These are phyloP conservation scores for Heliconius himera DNA, from an alignment of 1,140 invertebrate species.

Conservation along the genomic window DNA sequence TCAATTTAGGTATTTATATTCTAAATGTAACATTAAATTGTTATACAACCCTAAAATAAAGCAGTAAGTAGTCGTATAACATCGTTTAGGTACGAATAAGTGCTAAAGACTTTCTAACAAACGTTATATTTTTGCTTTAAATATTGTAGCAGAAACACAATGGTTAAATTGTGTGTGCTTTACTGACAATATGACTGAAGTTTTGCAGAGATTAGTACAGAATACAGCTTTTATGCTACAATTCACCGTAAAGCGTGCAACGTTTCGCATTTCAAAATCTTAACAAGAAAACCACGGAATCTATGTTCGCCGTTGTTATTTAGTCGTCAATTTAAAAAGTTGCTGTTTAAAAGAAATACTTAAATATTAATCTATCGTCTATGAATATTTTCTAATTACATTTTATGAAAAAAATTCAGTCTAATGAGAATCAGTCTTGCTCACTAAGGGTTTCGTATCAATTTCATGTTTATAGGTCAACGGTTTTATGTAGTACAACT, in stretches of 20 bases:
- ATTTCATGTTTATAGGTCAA: too few relatives aligned
- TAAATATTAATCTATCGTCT: too few relatives aligned
- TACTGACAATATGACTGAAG: conserved; percentile 8
- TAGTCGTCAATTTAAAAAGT: too few relatives aligned
- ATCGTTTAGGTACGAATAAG: neutral
- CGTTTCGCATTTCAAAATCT: conserved; percentile 5
- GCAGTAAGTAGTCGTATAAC: neutral
- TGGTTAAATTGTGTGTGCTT: conserved; percentile 2
- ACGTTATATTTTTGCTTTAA: neutral
- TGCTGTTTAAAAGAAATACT: too few relatives aligned
- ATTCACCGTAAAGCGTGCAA: conserved; percentile 5
- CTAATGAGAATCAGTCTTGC: too few relatives aligned
- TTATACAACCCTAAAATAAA: neutral
- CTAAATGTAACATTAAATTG: neutral
- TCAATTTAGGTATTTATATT: too few relatives aligned
- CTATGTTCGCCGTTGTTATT: neutral
- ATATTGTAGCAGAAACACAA: neutral
- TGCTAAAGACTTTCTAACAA: conserved; percentile 7
- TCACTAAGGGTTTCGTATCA: too few relatives aligned
- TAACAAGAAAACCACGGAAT: conserved; percentile 8
- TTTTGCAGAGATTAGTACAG: conserved; percentile 14
- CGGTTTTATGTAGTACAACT: too few relatives aligned
- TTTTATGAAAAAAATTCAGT: too few relatives aligned
- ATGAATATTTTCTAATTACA: too few relatives aligned
- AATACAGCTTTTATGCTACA: conserved; percentile 2